phyloP scores from a whole-genome alignment of 2,113 vertebrate genomes.

The Argyrosomus japonicus region DNA sequence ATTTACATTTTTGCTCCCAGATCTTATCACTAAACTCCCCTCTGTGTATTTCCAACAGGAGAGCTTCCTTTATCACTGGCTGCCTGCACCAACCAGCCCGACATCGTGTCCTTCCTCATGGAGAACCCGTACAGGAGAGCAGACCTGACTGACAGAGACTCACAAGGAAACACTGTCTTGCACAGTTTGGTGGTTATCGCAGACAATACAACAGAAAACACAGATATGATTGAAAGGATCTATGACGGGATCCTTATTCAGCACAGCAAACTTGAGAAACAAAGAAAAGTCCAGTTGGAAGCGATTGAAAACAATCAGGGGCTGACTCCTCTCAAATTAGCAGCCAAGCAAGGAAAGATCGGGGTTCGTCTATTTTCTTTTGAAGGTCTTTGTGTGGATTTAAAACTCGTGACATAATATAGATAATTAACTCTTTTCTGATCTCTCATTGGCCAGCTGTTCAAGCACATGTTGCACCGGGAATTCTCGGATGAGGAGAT shows the following conservation, averaged over 20 bases:
- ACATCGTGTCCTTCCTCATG: slow-evolving; percentile 89
- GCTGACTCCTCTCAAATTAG: slow-evolving; percentile 89
- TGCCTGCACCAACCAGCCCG: slow-evolving; percentile 91
- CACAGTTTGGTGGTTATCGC: slow-evolving; percentile 89
- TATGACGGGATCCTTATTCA: slow-evolving; percentile 88
- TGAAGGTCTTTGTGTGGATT: not conserved
- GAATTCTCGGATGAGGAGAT: slow-evolving; percentile 88
- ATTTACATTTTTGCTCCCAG: not conserved
- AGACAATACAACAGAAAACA: slow-evolving; percentile 89
- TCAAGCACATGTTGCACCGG: slow-evolving; percentile 88
- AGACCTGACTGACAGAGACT: slow-evolving; percentile 82
- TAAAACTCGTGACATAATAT: not conserved
- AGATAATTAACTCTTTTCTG: not conserved
- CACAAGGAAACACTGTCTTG: slow-evolving; percentile 89
- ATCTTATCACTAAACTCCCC: not conserved
- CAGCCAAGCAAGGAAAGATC: slow-evolving; percentile 90
- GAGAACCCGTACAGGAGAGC: slow-evolving; percentile 87
- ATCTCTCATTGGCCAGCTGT: slow-evolving; percentile 79
- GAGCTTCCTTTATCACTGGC: slow-evolving; percentile 92
- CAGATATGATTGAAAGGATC: slow-evolving; percentile 88
- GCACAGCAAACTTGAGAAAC: slow-evolving; percentile 79
- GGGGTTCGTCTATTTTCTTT: slow-evolving; percentile 79
- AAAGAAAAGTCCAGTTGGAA: slow-evolving; percentile 81
- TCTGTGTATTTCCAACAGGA: slow-evolving; percentile 72
- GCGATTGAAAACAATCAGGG: slow-evolving; percentile 87